These are phyloP conservation scores for Triplophysa bombifrons DNA, from an alignment of 2,797 vertebrate genomes.

Conservation along the genomic window DNA sequence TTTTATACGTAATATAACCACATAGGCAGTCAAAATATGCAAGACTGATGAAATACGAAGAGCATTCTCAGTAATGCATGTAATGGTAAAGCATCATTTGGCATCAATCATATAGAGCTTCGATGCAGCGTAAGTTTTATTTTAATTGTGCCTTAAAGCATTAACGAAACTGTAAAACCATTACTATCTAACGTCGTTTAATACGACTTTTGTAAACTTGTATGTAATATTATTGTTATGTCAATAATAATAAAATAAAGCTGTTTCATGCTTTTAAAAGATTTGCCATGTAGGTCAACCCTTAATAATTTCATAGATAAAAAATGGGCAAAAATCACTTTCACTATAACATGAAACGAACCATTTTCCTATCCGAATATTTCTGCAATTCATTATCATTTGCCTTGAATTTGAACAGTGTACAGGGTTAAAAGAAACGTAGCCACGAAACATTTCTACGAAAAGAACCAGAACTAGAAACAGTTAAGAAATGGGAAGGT, in stretches of 20 bases:
- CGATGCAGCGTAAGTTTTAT: not conserved
- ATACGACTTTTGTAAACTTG: not conserved
- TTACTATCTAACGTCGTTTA: not conserved
- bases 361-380: not conserved
- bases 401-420: slow-evolving; percentile 76
- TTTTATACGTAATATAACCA: too few relatives aligned
- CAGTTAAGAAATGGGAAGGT: slow-evolving; percentile 77
- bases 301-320: too few relatives aligned
- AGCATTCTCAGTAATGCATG: too few relatives aligned
- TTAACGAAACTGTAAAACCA: not conserved
- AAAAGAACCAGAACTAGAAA: slow-evolving; percentile 78
- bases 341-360: slow-evolving; percentile 33
- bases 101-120: too few relatives aligned
- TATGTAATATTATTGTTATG: too few relatives aligned
- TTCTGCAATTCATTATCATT: slow-evolving; percentile 32
- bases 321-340: not conserved
- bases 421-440: slow-evolving; percentile 85
- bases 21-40: too few relatives aligned
- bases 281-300: too few relatives aligned
- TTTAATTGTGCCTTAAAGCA: not conserved
- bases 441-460: slow-evolving; percentile 85
- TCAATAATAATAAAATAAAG: too few relatives aligned
- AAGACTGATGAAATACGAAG: not conserved
- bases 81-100: not conserved
- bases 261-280: too few relatives aligned